Base-by-base conservation (phyloP, 2,113 vertebrate genomes). In the Leptosomus discolor region DNA sequence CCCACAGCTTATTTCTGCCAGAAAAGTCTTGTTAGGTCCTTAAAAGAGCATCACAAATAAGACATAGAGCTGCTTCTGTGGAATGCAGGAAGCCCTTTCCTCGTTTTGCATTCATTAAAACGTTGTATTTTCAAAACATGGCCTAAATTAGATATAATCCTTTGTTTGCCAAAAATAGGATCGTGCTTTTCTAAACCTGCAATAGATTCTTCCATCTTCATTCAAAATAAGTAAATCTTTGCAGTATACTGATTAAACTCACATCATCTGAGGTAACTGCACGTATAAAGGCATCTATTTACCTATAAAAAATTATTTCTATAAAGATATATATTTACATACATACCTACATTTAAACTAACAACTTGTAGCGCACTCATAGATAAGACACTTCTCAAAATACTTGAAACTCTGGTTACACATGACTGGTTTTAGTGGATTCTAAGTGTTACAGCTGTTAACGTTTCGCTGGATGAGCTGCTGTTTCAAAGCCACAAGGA, bases 401-500 rank as follows among this genome's bases (percentile, higher is more conserved):
- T 5, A 70, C 57, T 43, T 64, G 53, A 41, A 90, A 46, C 39
- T 56, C 2, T 11, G 17, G 51, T 79, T 82, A 43, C 71, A 88
- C 32, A 43, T 36, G 53, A 34, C 30, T 32, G 21, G 39, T 23
- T 95, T 96, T 45, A 74, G 29, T 34, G 29, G 1, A 0, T 50
- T 94, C 37, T 60, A 85, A 68, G 58, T 53, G 63, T 78, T 69
- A 53, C 0, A 84, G 75, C 48, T 92, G 61, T 64, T 80, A 82
- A 51, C 2, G 2, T 78, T 85, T 95, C 3, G 2, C 80, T 83
- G 65, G 81, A 53, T 88, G 90, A 89, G 87, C 61, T 70, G 70
- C 53, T 75, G n/a, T 89, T 95, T 79, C 68, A 69, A 95, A 95
- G 54, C 87, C 83, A 76, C 95, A 93, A 91, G 88, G 84, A 92